Evolutionary conservation across 2,797 vertebrate genomes (phyloP).

Genomic region (Ispidina picta): DNA sequence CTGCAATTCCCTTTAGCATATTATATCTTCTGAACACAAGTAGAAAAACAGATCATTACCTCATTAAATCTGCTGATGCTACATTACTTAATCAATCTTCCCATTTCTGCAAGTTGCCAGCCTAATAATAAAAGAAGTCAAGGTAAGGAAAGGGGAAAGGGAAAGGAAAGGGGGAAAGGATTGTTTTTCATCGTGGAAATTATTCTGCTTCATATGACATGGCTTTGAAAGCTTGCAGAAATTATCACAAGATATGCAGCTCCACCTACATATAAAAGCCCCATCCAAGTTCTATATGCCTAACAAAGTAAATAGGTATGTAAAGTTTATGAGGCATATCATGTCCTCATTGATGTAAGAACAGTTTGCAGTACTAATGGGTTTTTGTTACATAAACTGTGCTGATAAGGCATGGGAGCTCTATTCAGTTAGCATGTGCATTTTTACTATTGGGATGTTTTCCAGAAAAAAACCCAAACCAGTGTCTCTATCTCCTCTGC

Average conservation of each 20-base stretch:
- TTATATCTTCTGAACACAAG: constrained; percentile 23
- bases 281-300: background rate
- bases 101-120: background rate
- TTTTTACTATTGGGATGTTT: background rate
- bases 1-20: background rate
- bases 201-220: background rate
- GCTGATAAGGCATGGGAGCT: background rate
- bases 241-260: background rate
- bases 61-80: constrained; percentile 32
- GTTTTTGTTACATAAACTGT: constrained; percentile 11
- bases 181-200: background rate
- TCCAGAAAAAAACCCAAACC: background rate
- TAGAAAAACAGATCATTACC: constrained; percentile 36
- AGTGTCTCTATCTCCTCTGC: background rate
- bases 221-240: background rate
- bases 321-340: constrained; percentile 11
- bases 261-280: background rate
- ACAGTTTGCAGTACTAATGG: background rate
- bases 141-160: background rate
- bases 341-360: background rate
- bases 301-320: background rate
- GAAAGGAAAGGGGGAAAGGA: background rate
- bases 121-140: background rate
- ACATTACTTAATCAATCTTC: constrained; percentile 19
- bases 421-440: background rate